Base-by-base conservation (phyloP, 2,113 vertebrate species). In the Tachysurus fulvidraco region DNA sequence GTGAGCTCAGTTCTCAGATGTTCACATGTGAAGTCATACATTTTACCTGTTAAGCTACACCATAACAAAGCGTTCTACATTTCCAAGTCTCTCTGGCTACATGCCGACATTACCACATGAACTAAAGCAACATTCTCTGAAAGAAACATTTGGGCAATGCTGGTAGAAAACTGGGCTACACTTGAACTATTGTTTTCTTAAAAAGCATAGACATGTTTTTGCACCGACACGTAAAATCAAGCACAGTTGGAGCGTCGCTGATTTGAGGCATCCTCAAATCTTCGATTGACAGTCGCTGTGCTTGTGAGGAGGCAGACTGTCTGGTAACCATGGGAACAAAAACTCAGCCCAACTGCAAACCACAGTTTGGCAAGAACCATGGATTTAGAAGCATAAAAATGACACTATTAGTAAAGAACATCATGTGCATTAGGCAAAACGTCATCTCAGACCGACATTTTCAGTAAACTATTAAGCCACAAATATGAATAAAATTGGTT, bases 231-330 rank as follows among this genome's bases (percentile, higher is more conserved):
- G 88, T 85, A 86, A 73, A 89, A 80, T 91, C 88, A 91, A 90
- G 91, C 89, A 90, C 89, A 65, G 86, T 83, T 88, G 85, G 88
- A 91, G 12, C 16, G n/a, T 14, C 17, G 59, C 46, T 86, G 90
- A 91, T 92, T 93, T 89, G 91, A 92, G 91, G 92, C 85, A 87
- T 86, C 88, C 73, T 91, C 85, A 89, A 88, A 93, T 91, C 89
- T 90, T 80, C 86, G 79, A 90, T 19, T 89, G 86, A 90, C 90
- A 89, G 73, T 62, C 88, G 67, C 21, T 71, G 36, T 84, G 78
- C 74, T 85, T 82, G 88, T 90, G 46, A 85, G 85, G 86, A 76
- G 57, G 71, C 57, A 57, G 62, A 81, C 50, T n/a, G 21, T 69
- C 59, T 59, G 85, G 81, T 90, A 83, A 86, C 86, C 89, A 81